A percentile compares a stretch with the other conserved stretches of the same genome.
These are phyloP conservation scores for Serinus canaria DNA, from an alignment of 2,113 vertebrate genomes.

Conservation along the genomic window DNA sequence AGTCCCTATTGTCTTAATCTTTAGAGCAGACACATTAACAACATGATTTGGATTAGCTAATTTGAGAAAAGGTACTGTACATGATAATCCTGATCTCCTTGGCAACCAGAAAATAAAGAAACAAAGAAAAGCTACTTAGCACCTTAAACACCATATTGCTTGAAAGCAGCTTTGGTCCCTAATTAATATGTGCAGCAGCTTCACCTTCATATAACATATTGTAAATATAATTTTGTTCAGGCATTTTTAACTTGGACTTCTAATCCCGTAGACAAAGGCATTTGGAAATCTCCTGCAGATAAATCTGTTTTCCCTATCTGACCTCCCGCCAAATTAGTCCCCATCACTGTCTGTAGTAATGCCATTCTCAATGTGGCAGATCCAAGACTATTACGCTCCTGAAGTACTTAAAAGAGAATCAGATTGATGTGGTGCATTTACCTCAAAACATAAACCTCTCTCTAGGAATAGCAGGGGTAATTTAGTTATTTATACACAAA, in stretches of 20 bases:
- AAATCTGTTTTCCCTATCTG: background rate
- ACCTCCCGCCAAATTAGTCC: background rate
- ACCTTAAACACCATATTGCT: background rate
- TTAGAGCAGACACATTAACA: background rate
- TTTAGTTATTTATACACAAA: background rate
- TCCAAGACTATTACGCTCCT: background rate
- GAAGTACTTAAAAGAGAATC: background rate
- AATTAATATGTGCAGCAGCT: slow-evolving; percentile 13
- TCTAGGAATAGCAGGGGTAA: background rate
- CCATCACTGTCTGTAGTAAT: background rate
- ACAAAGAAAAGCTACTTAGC: slow-evolving; percentile 28
- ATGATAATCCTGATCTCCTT: slow-evolving; percentile 16
- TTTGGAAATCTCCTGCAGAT: background rate
- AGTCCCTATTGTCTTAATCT: background rate
- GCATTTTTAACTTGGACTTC: background rate
- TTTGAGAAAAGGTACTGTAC: slow-evolving; percentile 10
- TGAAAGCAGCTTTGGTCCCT: background rate
- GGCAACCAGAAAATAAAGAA: slow-evolving; percentile 34
- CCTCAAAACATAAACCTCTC: background rate
- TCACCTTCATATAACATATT: background rate
- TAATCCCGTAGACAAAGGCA: background rate
- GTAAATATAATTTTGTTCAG: background rate
- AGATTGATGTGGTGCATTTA: background rate
- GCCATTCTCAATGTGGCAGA: background rate
- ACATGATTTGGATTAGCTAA: slow-evolving; percentile 43